Conservation (phyloP, 2,797 vertebrate species). For the Oryzias sinensis region DNA sequence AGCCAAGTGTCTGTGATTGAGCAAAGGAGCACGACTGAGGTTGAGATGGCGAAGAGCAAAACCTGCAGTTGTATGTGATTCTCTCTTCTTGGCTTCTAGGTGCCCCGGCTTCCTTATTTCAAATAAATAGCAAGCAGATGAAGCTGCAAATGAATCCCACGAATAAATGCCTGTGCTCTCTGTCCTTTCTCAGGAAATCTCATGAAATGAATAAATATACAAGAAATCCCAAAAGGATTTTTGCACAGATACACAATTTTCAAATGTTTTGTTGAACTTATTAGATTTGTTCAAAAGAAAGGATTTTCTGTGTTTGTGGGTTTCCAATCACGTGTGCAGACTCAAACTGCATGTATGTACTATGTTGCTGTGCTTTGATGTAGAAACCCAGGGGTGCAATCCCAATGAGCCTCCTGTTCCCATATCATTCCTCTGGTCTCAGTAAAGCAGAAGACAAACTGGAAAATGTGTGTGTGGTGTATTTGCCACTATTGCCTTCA, state of each 20-base stretch:
- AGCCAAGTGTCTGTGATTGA: slow-evolving; percentile 11
- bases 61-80: slow-evolving; percentile 23
- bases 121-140: slow-evolving; percentile 21
- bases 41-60: background rate
- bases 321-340: slow-evolving; percentile 28
- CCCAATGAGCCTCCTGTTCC: slow-evolving; percentile 47
- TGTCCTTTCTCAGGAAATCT: slow-evolving; percentile 40
- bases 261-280: slow-evolving; percentile 3
- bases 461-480: slow-evolving; percentile 13
- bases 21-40: background rate
- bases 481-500: slow-evolving; percentile 44
- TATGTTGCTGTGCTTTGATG: slow-evolving; percentile 53
- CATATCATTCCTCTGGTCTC: slow-evolving; percentile 38
- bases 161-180: slow-evolving; percentile 29
- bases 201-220: slow-evolving; percentile 36
- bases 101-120: slow-evolving; percentile 18
- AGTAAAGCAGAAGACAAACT: slow-evolving; percentile 44
- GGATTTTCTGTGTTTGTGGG: slow-evolving; percentile 15
- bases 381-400: slow-evolving; percentile 47
- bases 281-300: slow-evolving; percentile 17
- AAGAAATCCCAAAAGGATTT: slow-evolving; percentile 22
- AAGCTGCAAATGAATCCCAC: slow-evolving; percentile 18
- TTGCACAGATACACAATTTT: slow-evolving; percentile 9
- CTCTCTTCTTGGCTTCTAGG: slow-evolving; percentile 6
- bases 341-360: slow-evolving; percentile 41